Base-by-base conservation (phyloP, 2,797 vertebrate species). In the Xiphophorus birchmanni region DNA sequence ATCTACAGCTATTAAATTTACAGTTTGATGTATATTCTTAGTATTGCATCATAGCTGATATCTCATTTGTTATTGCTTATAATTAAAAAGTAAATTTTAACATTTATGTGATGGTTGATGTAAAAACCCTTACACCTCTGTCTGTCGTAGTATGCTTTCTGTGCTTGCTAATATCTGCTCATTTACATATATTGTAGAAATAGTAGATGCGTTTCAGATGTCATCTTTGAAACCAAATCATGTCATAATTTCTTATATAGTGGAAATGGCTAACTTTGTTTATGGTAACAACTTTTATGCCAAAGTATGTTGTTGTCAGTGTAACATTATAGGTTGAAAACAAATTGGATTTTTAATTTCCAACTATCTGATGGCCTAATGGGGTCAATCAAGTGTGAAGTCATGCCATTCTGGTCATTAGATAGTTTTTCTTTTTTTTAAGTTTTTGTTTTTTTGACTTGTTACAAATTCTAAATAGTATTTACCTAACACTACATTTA, bases 401-500 rank as follows among this genome's bases (percentile, higher is more conserved):
- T 67, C 35, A 10, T 15, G 37, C 8, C 13, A 21, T 67, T 67
- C 35, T 67, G 63, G 35, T 67, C 63, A 40, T 17, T 9, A 3
- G 18, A 40, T 6, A 12, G 4, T 2, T 58, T 56, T 32, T 1
- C 29, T 12, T 50, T 21, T 50, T 23, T 60, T 32, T 9, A 23
- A 54, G 8, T 52, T 47, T 0, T 48, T 26, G 3, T 65, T 13
- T 67, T 40, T 37, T 67, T 40, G 18, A 35, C 26, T 17, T 60
- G 71, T 83, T 63, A 26, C 47, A 52, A 72, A 65, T 48, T 23
- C 54, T 23, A 58, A 48, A 76, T 48, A 58, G 1, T 54, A n/a
- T 48, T 75, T 48, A 74, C 73, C 37, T 15, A 73, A 58, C 11
- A 0, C 2, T 56, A 6, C 7, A 79, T 80, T 75, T 80, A 6